Base-by-base conservation (phyloP, 2,888 invertebrate species). In the Cecidostiba fungosa region DNA sequence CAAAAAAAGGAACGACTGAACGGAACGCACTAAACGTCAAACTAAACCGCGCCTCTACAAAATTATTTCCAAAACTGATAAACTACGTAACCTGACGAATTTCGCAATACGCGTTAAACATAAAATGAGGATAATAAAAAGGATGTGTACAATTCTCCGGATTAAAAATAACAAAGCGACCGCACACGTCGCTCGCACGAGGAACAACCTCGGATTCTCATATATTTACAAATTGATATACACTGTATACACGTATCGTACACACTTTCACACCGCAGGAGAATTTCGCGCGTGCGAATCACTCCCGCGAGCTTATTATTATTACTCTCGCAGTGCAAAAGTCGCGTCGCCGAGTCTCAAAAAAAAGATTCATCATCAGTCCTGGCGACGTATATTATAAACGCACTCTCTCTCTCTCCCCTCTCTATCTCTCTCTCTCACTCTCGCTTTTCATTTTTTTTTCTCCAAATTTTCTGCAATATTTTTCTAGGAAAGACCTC, bases 201-300 rank as follows among this genome's bases (percentile, higher is more conserved):
- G 47, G 62, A 62, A 59, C 23, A 85, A 66, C 14, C 59, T 74
- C 73, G 16, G 59, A 70, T 78, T 39, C 23, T 66, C 32, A 1
- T 26, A 26, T 86, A 86, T 86, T 79, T 86, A 86, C 85, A 86
- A 78, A 70, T 26, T 70, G 66, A 86, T 80, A 79, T 85, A 59
- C 59, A 39, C 73, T 39, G 54, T 59, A 59, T 39, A 72, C 62
- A 69, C 62, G 62, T 77, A 83, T 77, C 39, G 70, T 84, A 66
- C 62, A 79, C 23, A 59, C 12, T 66, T 26, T 32, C 23, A n/a
- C 16, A 50, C 50, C n/a, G 43, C 29, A 14, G 23, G 74, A 74
- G 74, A n/a, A 80, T 5, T 36, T 69, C 62, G 47, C 54, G 36
- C 23, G 73, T 23, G 43, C 69, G 47, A 54, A 59, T 74, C 54